These are phyloP conservation scores for Meteorus colon DNA, from an alignment of 2,888 invertebrate species.

Conservation along the genomic window DNA sequence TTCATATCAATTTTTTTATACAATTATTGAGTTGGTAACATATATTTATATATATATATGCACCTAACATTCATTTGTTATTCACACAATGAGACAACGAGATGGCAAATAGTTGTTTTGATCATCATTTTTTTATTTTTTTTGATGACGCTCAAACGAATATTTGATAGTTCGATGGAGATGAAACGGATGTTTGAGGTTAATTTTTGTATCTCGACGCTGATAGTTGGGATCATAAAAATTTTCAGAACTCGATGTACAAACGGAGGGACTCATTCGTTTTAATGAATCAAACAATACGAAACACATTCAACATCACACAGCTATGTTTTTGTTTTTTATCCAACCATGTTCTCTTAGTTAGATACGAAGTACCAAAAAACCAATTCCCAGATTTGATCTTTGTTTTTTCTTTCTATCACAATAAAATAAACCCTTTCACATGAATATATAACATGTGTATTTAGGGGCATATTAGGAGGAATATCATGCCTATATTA, in stretches of 20 bases:
- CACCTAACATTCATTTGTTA: constrained; percentile 45
- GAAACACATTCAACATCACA: neutral
- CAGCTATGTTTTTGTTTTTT: neutral
- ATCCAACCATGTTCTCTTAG: neutral
- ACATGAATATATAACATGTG: neutral
- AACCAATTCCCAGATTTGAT: constrained; percentile 6
- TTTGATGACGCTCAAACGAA: neutral
- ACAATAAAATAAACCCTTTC: neutral
- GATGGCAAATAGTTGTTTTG: constrained; percentile 38
- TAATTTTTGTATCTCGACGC: constrained; percentile 13
- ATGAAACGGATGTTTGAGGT: constrained; percentile 21
- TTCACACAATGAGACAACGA: constrained; percentile 51
- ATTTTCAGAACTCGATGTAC: constrained; percentile 25
- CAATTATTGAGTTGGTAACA: constrained; percentile 51
- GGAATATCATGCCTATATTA: neutral
- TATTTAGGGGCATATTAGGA: neutral
- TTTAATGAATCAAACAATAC: neutral
- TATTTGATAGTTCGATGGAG: constrained; percentile 23
- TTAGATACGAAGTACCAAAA: neutral
- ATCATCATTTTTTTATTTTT: neutral
- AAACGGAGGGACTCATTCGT: constrained; percentile 25
- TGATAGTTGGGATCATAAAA: constrained; percentile 38
- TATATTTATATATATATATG: constrained; percentile 44
- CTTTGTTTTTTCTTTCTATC: neutral
- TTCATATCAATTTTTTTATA: constrained; percentile 49